These are phyloP conservation scores for Sarcophaga caerulescens DNA, from an alignment of 2,888 invertebrate species.

Conservation along the genomic window DNA sequence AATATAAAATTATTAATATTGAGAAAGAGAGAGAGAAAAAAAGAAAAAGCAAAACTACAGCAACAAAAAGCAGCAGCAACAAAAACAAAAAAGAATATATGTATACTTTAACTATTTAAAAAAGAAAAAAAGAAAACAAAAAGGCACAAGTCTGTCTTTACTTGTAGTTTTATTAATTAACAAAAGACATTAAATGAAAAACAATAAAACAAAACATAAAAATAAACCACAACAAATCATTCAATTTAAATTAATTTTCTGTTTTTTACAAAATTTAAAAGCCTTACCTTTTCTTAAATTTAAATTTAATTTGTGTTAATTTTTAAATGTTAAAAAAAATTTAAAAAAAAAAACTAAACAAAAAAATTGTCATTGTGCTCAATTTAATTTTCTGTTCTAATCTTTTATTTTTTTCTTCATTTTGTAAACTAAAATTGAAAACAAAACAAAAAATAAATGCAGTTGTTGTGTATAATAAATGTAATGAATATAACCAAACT, in stretches of 20 bases:
- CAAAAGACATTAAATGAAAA: slow-evolving; percentile 39
- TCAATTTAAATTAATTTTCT: no score
- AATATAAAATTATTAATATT: no score
- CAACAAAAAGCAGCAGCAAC: not conserved
- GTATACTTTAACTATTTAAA: not conserved
- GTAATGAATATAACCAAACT: not conserved
- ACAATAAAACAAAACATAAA: not conserved
- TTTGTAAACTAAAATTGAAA: not conserved
- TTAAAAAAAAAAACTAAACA: not conserved
- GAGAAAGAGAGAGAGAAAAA: not conserved
- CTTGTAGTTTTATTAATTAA: slow-evolving; percentile 1
- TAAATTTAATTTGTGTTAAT: not conserved
- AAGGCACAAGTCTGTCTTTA: slow-evolving; percentile 19
- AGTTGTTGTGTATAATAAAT: slow-evolving; percentile 46
- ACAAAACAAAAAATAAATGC: not conserved
- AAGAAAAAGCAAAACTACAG: not conserved
- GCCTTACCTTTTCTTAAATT: not conserved
- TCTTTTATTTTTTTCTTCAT: not conserved
- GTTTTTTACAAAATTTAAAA: no score
- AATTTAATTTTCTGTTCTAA: slow-evolving; percentile 24
- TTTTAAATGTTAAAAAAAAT: not conserved
- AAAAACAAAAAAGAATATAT: not conserved
- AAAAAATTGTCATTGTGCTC: slow-evolving; percentile 55
- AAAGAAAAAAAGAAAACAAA: not conserved
- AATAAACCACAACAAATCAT: not conserved